These are phyloP conservation scores for Chionomys nivalis DNA, from an alignment of 2,113 vertebrate genomes.

Conservation along the genomic window DNA sequence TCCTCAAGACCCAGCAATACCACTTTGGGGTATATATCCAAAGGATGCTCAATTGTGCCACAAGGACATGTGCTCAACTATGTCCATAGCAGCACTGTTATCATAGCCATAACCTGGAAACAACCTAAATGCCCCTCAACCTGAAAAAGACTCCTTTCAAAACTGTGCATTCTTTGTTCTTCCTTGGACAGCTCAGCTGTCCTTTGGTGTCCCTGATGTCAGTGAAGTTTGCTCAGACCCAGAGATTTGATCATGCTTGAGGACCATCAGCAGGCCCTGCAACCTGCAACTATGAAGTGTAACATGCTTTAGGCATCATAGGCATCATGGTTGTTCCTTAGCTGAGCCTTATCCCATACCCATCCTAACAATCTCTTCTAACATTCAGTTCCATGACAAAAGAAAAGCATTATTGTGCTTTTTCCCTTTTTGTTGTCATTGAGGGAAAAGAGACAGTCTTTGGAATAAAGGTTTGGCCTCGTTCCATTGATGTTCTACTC, in stretches of 20 bases:
- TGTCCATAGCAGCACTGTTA: too few relatives aligned
- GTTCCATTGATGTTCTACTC: neutral
- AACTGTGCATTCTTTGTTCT: neutral
- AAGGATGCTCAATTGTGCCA: too few relatives aligned
- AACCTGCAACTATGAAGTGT: accelerated
- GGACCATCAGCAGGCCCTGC: neutral
- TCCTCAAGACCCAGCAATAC: too few relatives aligned
- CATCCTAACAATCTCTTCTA: neutral
- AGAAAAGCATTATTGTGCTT: neutral
- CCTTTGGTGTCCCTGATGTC: neutral
- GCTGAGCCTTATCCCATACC: neutral
- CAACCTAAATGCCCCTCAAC: too few relatives aligned
- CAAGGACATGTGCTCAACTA: too few relatives aligned
- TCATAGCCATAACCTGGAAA: too few relatives aligned
- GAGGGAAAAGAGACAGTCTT: neutral
- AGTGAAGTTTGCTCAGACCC: neutral
- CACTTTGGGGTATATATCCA: too few relatives aligned
- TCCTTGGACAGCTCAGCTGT: neutral
- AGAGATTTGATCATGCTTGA: neutral
- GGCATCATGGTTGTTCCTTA: too few relatives aligned
- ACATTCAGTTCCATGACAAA: neutral
- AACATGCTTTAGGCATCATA: neutral
- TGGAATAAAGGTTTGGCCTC: neutral
- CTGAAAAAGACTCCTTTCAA: neutral
- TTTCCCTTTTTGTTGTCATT: neutral